Percentiles rank a stretch among this genome's conserved stretches.
phyloP scores from a whole-genome alignment of 2,113 vertebrate species.

The Melanerpes aurifrons region DNA sequence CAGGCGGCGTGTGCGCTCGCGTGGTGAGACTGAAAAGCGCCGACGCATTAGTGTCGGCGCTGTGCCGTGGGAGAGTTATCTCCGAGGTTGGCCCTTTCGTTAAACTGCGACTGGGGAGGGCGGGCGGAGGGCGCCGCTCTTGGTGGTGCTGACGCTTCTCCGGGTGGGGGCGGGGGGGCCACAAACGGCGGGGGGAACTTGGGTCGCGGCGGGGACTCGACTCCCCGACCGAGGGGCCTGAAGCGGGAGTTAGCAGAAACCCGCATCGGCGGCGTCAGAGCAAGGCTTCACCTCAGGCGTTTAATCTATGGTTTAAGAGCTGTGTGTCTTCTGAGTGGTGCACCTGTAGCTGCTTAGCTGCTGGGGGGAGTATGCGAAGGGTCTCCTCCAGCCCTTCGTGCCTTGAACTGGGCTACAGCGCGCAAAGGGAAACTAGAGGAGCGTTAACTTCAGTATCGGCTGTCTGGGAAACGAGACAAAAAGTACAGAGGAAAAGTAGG shows the following conservation, averaged over 20 bases:
- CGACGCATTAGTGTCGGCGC: rapidly evolving
- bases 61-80: neutral
- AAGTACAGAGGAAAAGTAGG: neutral
- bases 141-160: neutral
- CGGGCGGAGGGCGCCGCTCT: too few relatives aligned
- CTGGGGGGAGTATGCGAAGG: rapidly evolving
- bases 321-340: rapidly evolving
- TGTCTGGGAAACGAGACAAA: neutral
- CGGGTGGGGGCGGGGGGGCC: neutral
- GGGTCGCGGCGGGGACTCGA: neutral
- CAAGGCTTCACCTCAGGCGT: neutral
- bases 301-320: rapidly evolving
- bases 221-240: neutral
- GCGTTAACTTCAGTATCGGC: neutral
- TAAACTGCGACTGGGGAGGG: too few relatives aligned
- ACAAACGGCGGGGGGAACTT: neutral
- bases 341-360: rapidly evolving
- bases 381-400: neutral
- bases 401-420: rapidly evolving
- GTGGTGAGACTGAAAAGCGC: neutral
- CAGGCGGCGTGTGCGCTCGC: too few relatives aligned
- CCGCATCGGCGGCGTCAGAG: rapidly evolving
- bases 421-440: neutral
- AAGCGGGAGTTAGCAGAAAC: neutral
- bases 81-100: neutral